phyloP scores from a whole-genome alignment of 2,888 invertebrate genomes.

The Oligia fasciuncula region DNA sequence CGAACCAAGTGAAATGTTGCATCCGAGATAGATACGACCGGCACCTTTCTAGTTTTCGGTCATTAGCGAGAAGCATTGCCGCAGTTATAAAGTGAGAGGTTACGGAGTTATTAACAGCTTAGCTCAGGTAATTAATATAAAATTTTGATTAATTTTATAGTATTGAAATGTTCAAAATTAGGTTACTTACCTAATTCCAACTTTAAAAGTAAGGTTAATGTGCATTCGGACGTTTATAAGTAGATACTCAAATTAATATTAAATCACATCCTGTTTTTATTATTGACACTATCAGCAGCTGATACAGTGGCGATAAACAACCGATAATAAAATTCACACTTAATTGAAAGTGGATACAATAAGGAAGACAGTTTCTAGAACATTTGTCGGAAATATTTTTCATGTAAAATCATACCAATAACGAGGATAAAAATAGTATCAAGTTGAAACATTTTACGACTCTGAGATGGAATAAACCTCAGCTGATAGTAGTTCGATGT shows the following conservation, averaged over 20 bases:
- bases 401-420: constrained; percentile 59
- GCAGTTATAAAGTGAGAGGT: constrained; percentile 37
- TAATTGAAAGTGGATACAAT: constrained; percentile 55
- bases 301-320: constrained; percentile 45
- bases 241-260: background rate
- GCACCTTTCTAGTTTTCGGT: constrained; percentile 57
- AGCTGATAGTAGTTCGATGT: constrained; percentile 60
- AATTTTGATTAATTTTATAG: constrained; percentile 17
- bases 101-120: constrained; percentile 22
- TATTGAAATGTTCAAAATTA: background rate
- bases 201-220: constrained; percentile 6
- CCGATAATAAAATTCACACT: constrained; percentile 58
- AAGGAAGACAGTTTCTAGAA: constrained; percentile 66
- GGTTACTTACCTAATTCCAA: constrained; percentile 11
- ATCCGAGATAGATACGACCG: constrained; percentile 43
- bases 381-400: constrained; percentile 62
- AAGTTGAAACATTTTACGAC: constrained; percentile 57
- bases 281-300: constrained; percentile 39
- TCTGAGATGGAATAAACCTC: constrained; percentile 51
- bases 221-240: background rate
- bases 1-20: constrained; percentile 60
- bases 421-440: constrained; percentile 61
- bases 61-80: constrained; percentile 46
- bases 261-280: constrained; percentile 44
- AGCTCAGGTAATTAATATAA: constrained; percentile 3